Evolutionary conservation across 2,888 invertebrate genomes (phyloP).

Genomic region (Pharmacophagus antenor): DNA sequence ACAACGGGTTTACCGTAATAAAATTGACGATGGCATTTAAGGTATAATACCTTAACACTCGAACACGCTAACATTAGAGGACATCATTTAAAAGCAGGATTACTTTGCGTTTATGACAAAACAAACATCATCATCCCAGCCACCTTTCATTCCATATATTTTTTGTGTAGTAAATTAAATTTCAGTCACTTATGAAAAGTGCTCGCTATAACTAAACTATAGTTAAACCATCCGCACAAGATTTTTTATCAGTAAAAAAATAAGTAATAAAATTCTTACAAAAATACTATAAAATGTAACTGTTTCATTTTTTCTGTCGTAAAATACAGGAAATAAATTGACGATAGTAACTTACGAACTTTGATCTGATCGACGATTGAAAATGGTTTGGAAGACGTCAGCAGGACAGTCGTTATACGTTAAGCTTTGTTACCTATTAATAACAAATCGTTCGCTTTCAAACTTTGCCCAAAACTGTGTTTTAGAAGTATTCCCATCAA

Average conservation of each 20-base stretch:
- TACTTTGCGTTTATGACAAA: neutral
- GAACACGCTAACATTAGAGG: neutral
- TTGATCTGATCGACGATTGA: constrained; percentile 2
- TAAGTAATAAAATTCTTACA: neutral
- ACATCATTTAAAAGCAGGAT: neutral
- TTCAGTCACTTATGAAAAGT: no score
- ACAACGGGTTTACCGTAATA: neutral
- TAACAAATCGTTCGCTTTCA: constrained; percentile 15
- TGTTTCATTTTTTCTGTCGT: neutral
- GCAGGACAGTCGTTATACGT: constrained; percentile 8
- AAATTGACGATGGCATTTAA: neutral
- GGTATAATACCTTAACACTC: neutral
- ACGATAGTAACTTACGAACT: neutral
- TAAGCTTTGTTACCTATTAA: constrained; percentile 11
- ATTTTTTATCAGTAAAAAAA: neutral
- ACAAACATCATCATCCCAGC: neutral
- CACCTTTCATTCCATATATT: no score
- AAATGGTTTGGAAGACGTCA: constrained; percentile 8
- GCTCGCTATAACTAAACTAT: neutral
- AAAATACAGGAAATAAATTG: neutral
- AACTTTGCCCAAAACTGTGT: constrained; percentile 16
- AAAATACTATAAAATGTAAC: neutral
- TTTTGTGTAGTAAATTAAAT: no score
- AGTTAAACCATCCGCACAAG: neutral
- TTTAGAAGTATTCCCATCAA: neutral